A percentile compares a stretch with the other conserved stretches of the same genome.
Evolutionary conservation across 2,113 vertebrate genomes (phyloP).

Genomic region (Myrmophylax atrothorax): DNA sequence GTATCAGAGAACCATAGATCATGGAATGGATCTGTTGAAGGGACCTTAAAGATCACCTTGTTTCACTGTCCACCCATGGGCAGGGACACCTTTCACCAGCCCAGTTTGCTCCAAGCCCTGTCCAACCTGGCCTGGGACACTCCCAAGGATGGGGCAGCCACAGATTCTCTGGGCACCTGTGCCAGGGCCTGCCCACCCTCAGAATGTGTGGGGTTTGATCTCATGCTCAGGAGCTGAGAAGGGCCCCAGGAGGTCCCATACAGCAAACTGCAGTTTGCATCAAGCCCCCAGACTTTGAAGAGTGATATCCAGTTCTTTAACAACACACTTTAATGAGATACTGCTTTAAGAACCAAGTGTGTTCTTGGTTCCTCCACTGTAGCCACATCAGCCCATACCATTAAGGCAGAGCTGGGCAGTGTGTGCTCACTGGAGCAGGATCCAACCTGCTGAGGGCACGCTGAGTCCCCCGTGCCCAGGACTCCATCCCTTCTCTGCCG

Average conservation of each 20-base stretch:
- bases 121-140: background rate
- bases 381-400: background rate
- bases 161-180: background rate
- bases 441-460: accelerated
- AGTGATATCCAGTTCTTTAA: background rate
- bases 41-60: background rate
- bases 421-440: background rate
- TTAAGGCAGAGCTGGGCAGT: background rate
- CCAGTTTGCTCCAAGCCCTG: background rate
- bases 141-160: background rate
- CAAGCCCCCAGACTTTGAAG: background rate
- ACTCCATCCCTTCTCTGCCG: accelerated
- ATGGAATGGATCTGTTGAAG: background rate
- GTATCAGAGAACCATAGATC: background rate
- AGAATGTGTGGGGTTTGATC: background rate
- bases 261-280: background rate
- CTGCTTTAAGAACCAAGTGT: background rate
- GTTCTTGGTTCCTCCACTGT: background rate
- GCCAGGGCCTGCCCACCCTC: background rate
- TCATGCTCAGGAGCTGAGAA: background rate
- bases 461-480: accelerated
- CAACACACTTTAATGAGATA: background rate
- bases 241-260: background rate
- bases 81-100: background rate
- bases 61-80: background rate